A percentile compares a stretch with the other conserved stretches of the same genome.
These are phyloP conservation scores for Rhineura floridana DNA, from an alignment of 2,113 vertebrate genomes.

Conservation along the genomic window DNA sequence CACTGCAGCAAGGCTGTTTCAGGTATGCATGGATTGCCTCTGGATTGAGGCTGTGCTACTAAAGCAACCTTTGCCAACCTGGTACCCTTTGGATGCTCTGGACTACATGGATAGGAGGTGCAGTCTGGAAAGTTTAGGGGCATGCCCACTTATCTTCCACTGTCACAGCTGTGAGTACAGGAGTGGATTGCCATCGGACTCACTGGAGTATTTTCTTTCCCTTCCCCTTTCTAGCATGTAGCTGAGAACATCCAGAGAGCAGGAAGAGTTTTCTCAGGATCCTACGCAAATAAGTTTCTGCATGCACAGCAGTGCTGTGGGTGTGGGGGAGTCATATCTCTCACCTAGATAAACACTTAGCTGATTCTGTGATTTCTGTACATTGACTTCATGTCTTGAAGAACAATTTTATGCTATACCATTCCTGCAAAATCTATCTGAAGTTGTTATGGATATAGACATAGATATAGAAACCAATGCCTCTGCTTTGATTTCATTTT, in stretches of 20 bases:
- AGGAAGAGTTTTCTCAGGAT: background rate
- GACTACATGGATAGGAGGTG: too few species aligned
- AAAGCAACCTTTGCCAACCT: too few species aligned
- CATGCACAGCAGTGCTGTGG: background rate
- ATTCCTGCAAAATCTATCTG: background rate
- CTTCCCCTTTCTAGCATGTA: background rate
- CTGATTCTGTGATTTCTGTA: background rate
- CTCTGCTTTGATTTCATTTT: slow-evolving; percentile 23
- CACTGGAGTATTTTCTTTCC: background rate
- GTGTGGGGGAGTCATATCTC: background rate
- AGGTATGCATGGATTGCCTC: too few species aligned
- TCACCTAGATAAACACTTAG: background rate
- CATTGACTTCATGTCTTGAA: background rate
- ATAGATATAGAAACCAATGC: too few species aligned
- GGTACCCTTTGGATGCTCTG: too few species aligned
- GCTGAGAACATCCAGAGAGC: background rate
- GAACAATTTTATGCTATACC: background rate
- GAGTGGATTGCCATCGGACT: background rate
- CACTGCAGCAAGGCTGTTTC: too few species aligned
- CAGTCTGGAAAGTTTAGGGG: too few species aligned
- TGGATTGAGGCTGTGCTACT: too few species aligned
- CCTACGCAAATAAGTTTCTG: background rate
- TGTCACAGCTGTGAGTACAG: background rate
- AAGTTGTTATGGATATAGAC: background rate
- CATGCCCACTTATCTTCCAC: background rate